Conservation (phyloP, 2,113 vertebrate species). For the Phalacrocorax carbo region DNA sequence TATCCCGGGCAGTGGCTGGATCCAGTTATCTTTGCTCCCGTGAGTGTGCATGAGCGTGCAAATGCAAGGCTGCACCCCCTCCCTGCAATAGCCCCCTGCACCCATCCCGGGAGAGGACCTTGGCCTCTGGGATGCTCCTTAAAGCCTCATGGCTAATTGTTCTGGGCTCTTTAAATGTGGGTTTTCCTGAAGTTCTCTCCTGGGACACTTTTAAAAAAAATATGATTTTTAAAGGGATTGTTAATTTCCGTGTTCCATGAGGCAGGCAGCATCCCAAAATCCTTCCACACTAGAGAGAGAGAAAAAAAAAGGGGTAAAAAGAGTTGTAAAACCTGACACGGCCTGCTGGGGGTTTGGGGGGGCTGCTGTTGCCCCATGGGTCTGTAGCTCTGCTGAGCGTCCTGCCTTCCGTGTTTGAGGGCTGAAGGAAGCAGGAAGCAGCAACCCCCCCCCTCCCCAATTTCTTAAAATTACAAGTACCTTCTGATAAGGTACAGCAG, state of each 20-base stretch:
- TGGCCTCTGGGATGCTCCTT: not conserved
- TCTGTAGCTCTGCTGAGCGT: rapidly evolving
- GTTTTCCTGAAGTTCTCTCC: not conserved
- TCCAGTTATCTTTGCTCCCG: not conserved
- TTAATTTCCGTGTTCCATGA: not conserved
- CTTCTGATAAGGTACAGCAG: not conserved
- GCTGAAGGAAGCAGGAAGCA: not conserved
- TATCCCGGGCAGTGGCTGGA: not conserved
- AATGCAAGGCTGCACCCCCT: not conserved
- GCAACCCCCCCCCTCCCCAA: not conserved
- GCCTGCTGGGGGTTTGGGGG: rapidly evolving
- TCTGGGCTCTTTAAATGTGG: not conserved
- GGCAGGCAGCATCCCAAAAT: not conserved
- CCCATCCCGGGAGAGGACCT: rapidly evolving
- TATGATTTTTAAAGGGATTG: not conserved
- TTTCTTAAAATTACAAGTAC: not conserved
- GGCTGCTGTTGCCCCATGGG: not conserved
- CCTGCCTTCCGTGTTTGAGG: not conserved
- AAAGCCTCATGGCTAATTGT: not conserved
- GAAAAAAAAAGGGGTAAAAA: not conserved
- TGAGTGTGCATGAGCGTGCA: not conserved
- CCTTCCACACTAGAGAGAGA: too few relatives aligned
- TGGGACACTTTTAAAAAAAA: too few relatives aligned
- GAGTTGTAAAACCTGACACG: not conserved
- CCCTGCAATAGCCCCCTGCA: rapidly evolving